Base-by-base conservation (phyloP, 92 coral and sea anemone genomes). In the Galaxea fascicularis region DNA sequence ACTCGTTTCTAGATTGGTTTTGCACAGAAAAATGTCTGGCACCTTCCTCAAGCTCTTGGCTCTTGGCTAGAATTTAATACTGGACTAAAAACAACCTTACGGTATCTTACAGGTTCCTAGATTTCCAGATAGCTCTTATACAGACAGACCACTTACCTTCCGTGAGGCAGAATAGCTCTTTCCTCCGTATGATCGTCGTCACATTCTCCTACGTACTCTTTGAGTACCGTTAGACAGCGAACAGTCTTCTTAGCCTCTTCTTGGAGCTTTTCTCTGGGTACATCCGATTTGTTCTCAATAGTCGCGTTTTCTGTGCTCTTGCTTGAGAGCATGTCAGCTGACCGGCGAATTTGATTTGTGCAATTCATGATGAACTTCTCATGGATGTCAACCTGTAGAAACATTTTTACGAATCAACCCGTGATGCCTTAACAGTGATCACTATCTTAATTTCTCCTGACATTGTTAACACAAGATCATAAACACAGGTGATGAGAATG, bases 161-260 rank as follows among this genome's bases (percentile, higher is more conserved):
- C 99, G 80, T 96, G 99, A 3, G 99, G 99, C 17, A 96, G 89
- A 54, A 95, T 91, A 65, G 94, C 93, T 53, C 99, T 82, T 82
- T 96, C 99, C 58, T 96, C 99, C n/a, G 93, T 90, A 60, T 96
- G 96, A 49, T 94, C 99, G 78, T 96, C 99, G 68, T 96, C 99
- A 75, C 99, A 96, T 73, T 96, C 99, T 18, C 94, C 96, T 21
- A 96, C 92, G 71, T 94, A 96, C 83, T 96, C 99, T 84, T 91
- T 95, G 63, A 96, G 90, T 1, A 96, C 99, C 18, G 98, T 96
- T 29, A 96, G 86, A 76, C 99, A 96, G 31, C 98, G 90, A 57
- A 96, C 99, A 56, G 95, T 94, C 71, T 92, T 92, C 69, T 90
- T 88, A 35, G 99, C 99, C 75, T 95, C 97, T 22, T 82, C 91